Evolutionary conservation across 1,140 invertebrate species (phyloP), one percentile per base, ranked within the genome.

Genomic region (Magallana ariakensis): DNA sequence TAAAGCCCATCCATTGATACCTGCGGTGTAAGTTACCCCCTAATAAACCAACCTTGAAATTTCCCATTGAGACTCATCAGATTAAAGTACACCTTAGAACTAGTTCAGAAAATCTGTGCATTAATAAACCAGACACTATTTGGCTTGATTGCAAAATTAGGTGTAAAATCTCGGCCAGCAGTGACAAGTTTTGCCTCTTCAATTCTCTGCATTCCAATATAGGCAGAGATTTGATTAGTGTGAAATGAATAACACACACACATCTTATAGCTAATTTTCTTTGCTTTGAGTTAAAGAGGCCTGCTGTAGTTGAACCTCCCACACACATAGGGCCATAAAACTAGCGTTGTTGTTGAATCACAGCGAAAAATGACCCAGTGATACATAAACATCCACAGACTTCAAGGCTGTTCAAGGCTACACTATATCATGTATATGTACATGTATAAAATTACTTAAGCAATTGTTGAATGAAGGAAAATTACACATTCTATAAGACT

Each of bases 1-100:
- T 75, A 75, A 75, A 75, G 66, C 66, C 66, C 22, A 33, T 75
- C 66, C 66, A 75, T 75, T 75, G 22, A 75, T 75, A 75, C 66
- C 58, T 75, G 22, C 5, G 66, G 66, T 75, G 66, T 75, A 75
- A 26, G 66, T 75, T 75, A 75, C 66, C 66, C 33, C 58, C 6
- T 75, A 75, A 26, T 75, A 75, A 75, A 75, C 66, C 19, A 75
- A 22, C 22, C 66, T 75, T 75, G 66, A 75, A 75, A n/a, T 62
- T 62, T 16, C 58, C 58, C 58, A 75, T 75, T 9, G 22, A 75
- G 22, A 75, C 22, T 26, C 19, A 75, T 70, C 22, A 22, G 66
- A 70, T 75, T 26, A 75, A 26, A 11, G 66, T 75, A 26, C 66
- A 75, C 22, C 66, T 75, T 46, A 46, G 33, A 46, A 46, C 33